A percentile compares a stretch with the other conserved stretches of the same genome.
Evolutionary conservation across 2,888 invertebrate species (phyloP).

Genomic region (Chalcis sispes): DNA sequence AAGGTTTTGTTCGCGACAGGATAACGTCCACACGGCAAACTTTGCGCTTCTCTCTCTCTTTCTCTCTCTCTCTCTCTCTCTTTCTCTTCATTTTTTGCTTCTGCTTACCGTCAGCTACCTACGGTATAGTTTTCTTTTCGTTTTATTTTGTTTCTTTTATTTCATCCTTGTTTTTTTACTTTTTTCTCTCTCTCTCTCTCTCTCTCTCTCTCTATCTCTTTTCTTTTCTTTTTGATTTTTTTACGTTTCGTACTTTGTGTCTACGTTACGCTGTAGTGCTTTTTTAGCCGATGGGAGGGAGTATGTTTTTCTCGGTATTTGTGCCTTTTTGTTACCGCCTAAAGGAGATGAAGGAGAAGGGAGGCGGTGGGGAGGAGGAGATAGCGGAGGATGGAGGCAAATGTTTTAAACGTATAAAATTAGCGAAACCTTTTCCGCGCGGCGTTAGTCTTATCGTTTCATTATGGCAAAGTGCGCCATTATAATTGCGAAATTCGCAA

Average conservation of each 20-base stretch:
- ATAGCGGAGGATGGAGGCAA: no score
- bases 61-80: constrained; percentile 36
- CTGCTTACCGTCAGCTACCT: no score
- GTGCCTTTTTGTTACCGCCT: constrained; percentile 28
- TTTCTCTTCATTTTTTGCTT: no score
- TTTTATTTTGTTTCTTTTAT: constrained; percentile 13
- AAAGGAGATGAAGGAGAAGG: no score
- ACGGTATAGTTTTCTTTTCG: not conserved
- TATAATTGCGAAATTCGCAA: constrained; percentile 19
- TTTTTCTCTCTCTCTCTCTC: not conserved
- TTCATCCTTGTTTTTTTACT: constrained; percentile 10
- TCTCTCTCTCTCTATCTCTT: constrained; percentile 8
- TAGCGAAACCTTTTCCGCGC: not conserved
- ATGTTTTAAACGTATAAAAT: constrained; percentile 35
- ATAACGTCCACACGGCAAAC: constrained; percentile 40
- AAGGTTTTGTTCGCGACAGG: constrained; percentile 46
- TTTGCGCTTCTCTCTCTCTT: constrained; percentile 28
- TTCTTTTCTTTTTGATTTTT: no score
- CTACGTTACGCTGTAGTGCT: not conserved
- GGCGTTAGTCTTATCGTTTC: not conserved
- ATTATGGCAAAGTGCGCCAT: not conserved
- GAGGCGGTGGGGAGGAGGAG: no score
- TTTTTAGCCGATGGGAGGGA: not conserved
- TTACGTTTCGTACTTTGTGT: no score
- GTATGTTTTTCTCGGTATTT: not conserved